Evolutionary conservation across 2,113 vertebrate species (phyloP).

Genomic region (Falcunculus frontatus): DNA sequence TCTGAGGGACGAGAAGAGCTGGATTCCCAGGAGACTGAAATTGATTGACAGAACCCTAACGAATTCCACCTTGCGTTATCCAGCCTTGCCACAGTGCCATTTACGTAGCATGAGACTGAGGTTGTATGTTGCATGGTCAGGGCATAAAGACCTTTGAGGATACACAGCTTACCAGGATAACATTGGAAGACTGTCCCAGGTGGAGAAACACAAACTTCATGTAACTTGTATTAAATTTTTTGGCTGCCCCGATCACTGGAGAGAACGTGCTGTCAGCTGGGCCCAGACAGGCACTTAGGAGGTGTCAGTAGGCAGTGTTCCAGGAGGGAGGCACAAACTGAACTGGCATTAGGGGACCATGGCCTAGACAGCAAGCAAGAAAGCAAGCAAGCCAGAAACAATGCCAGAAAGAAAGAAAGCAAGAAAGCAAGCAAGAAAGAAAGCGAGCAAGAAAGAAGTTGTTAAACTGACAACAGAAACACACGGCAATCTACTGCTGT

Average conservation of each 20-base stretch:
- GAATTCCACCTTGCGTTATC: not conserved
- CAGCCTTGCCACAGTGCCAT: not conserved
- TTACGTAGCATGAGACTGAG: not conserved
- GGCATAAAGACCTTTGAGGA: not conserved
- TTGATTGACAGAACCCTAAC: not conserved
- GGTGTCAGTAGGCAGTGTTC: not conserved
- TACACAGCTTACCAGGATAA: not conserved
- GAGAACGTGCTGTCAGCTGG: not conserved
- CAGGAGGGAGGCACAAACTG: not conserved
- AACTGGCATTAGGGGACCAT: not conserved
- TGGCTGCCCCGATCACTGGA: not conserved
- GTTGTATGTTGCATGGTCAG: not conserved
- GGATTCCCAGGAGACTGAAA: not conserved
- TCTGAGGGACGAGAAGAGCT: not conserved
- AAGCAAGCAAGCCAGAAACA: not conserved
- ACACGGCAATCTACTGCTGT: not conserved
- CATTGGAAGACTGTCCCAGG: not conserved
- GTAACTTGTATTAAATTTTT: not conserved
- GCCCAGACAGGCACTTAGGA: not conserved
- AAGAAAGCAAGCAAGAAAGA: not conserved
- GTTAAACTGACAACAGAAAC: not conserved
- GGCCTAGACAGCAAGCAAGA: not conserved
- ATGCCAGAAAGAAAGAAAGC: not conserved
- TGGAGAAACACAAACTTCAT: not conserved
- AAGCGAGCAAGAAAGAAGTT: not conserved